Evolutionary conservation across 2,113 vertebrate genomes (phyloP), one percentile per base, ranked within the genome.

Genomic region (Ptilonorhynchus violaceus): DNA sequence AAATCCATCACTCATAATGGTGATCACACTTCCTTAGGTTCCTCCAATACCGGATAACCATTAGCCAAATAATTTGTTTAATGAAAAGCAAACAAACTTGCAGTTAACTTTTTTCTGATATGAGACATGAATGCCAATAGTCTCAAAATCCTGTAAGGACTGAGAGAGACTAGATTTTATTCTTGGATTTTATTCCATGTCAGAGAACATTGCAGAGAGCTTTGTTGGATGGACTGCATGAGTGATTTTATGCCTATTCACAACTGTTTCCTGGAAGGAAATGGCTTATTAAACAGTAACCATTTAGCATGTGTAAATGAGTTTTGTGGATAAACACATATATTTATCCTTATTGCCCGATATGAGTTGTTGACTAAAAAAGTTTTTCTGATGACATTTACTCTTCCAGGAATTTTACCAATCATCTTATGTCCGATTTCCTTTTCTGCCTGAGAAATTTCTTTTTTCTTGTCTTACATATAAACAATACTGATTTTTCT

Each of bases 271-370:
- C 80, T 90, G 82, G 35, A 95, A 80, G 67, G 67, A 94, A 92
- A 66, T 90, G 46, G 37, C 59, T 88, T 95, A 90, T 91, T 95
- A 92, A 96, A 88, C 72, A 84, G 85, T 77, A 93, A 93, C 90
- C 75, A 52, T 81, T 63, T 70, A 70, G 41, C 33, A 69, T 59
- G 64, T 70, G 59, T 70, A 92, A 92, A 84, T 88, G 50, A 96
- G 28, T 79, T 74, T 52, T 76, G 55, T 79, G 49, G 62, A 73
- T 94, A 78, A 89, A 93, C 66, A 82, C 24, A 5, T 58, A 83
- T 68, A 42, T 76, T 85, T 79, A 58, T 78, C 27, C 33, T 85
- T 63, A 63, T 72, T 91, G 42, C n/a, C 25, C 69, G 25, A 90
- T 56, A 91, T 25, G 42, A 6, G 30, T 18, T 79, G 60, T 90